phyloP scores from a whole-genome alignment of 92 coral and sea anemone species.

The Umimayanthus chanpuru region DNA sequence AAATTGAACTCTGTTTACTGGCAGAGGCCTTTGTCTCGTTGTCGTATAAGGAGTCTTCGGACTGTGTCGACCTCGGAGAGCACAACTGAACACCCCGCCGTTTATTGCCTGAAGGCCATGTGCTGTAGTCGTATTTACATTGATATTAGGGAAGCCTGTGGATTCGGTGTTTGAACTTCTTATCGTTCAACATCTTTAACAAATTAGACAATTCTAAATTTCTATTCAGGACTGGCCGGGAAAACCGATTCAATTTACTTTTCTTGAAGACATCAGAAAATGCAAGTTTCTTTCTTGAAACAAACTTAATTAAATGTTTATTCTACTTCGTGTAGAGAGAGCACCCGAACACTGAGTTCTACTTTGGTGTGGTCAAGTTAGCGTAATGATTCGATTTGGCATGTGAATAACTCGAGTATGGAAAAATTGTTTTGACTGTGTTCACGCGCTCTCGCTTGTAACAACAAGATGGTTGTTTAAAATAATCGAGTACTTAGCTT shows the following conservation, averaged over 20 bases:
- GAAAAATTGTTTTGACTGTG: too few species aligned
- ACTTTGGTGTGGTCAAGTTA: not conserved
- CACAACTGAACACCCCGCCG: not conserved
- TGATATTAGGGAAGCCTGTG: not conserved
- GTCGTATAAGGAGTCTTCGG: not conserved
- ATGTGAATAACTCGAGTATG: too few species aligned
- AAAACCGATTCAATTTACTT: not conserved
- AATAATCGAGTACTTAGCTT: too few species aligned
- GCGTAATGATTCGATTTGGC: not conserved
- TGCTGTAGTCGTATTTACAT: too few species aligned
- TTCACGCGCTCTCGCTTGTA: too few species aligned
- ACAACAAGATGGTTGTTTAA: too few species aligned
- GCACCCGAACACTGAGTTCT: not conserved
- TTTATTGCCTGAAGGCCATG: too few species aligned
- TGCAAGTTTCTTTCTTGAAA: not conserved
- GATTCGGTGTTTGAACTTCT: not conserved
- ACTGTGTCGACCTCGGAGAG: not conserved
- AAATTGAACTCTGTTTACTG: not conserved
- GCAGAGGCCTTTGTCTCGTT: not conserved
- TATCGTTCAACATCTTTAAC: not conserved
- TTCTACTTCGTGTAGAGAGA: not conserved
- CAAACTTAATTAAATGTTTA: not conserved
- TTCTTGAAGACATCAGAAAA: not conserved
- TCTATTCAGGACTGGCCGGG: not conserved
- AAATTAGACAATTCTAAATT: not conserved